Evolutionary conservation across 2,113 vertebrate genomes (phyloP).

Genomic region (Azemiops feae): DNA sequence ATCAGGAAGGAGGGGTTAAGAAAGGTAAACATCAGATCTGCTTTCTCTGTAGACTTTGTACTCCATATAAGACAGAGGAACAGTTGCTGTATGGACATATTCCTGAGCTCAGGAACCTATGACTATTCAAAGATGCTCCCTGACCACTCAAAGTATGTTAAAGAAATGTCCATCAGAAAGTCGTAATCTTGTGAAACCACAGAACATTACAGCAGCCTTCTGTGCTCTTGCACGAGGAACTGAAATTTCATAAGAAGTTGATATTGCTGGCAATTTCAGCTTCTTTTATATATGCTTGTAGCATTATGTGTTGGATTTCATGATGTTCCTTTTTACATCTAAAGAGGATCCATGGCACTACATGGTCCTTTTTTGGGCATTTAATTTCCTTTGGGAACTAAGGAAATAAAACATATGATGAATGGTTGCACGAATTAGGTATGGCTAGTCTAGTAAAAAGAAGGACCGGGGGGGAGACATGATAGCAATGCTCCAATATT

Average conservation of each 20-base stretch:
- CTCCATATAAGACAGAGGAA: not conserved
- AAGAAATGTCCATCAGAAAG: not conserved
- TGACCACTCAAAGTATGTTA: not conserved
- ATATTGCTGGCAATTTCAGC: not conserved
- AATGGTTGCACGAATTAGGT: too few species aligned
- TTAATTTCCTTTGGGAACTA: not conserved
- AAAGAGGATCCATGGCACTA: too few species aligned
- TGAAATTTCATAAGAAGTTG: not conserved
- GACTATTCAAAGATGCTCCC: not conserved
- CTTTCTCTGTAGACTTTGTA: not conserved
- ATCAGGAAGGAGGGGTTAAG: not conserved
- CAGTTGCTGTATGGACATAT: not conserved
- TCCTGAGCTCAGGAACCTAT: not conserved
- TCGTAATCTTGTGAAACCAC: not conserved
- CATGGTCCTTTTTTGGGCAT: too few species aligned
- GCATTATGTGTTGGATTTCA: not conserved
- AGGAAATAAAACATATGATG: too few species aligned
- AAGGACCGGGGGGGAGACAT: too few species aligned
- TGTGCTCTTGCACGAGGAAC: not conserved
- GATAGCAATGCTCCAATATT: too few species aligned
- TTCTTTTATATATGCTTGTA: not conserved
- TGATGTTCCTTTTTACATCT: not conserved
- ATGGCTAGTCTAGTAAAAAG: too few species aligned
- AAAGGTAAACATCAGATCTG: not conserved
- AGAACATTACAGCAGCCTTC: not conserved